Evolutionary conservation across 2,797 vertebrate genomes (phyloP).

Genomic region (Danio kyathit): DNA sequence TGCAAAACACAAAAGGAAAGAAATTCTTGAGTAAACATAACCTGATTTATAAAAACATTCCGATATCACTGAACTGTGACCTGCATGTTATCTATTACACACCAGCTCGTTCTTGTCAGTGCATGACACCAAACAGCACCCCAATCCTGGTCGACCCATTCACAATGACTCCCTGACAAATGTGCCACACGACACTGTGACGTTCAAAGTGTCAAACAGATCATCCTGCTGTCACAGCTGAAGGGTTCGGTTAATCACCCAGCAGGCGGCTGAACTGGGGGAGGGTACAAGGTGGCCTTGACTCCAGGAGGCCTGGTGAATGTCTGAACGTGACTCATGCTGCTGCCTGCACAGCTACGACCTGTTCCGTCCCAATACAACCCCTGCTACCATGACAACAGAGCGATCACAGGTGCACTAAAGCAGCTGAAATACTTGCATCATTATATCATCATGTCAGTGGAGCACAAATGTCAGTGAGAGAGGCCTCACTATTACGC

Average conservation of each 20-base stretch:
- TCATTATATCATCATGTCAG: constrained; percentile 1
- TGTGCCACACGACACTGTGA: constrained; percentile 13
- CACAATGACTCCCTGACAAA: constrained; percentile 39
- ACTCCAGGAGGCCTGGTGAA: constrained; percentile 29
- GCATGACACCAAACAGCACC: neutral
- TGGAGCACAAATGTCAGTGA: constrained; percentile 3
- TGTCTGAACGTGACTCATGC: constrained; percentile 51
- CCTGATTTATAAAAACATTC: neutral
- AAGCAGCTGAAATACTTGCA: constrained; percentile 21
- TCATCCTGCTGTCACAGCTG: constrained; percentile 34
- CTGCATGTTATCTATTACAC: neutral
- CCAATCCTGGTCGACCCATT: constrained; percentile 27
- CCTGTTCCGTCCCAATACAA: constrained; percentile 3
- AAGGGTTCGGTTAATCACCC: constrained; percentile 14
- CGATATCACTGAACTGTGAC: neutral
- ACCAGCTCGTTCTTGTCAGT: neutral
- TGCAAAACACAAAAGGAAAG: neutral
- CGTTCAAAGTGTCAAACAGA: constrained; percentile 35
- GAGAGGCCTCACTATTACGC: neutral
- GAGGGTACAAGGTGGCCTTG: constrained; percentile 39
- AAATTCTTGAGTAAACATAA: neutral
- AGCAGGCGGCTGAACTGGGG: neutral
- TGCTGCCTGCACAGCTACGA: constrained; percentile 33
- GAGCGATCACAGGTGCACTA: constrained; percentile 2
- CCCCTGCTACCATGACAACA: constrained; percentile 9